Evolutionary conservation across 2,888 invertebrate genomes (phyloP), one percentile per base, ranked within the genome.

Genomic region (Mallateleia sp.): DNA sequence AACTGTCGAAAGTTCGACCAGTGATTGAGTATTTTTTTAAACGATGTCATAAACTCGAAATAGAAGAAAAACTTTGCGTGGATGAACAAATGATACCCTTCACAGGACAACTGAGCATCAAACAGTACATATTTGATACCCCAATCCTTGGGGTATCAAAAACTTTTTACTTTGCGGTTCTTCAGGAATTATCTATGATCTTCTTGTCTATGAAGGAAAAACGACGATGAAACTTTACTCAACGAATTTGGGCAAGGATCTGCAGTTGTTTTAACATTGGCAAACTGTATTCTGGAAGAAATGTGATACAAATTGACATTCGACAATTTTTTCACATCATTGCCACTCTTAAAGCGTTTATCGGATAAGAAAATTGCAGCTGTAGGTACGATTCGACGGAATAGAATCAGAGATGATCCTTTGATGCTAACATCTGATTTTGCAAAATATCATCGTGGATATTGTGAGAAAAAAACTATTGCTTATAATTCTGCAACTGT

Each of bases 41-140:
- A 20, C 1, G 32, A 20, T 66, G 50, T n/a, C 45, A 66, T 20
- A 18, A 32, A 28, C 32, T 66, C 14, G 47, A 45, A n/a, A 22
- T 45, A 66, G 66, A 66, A 50, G 66, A 66, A 20, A 14, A n/a
- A 14, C 18, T 66, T 25, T 45, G 20, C 9, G 32, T 66, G 25
- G 66, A 50, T 66, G 93, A 94, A 80, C 92, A 92, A 88, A 92
- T 92, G 78, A 89, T 93, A 1, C 92, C 92, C 4, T 93, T 58
- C 24, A 64, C 86, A 79, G 92, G 93, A 20, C 62, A 89, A 11
- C 66, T 91, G 20, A 83, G 60, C 69, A 69, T 91, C 18, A 92
- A 92, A 66, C 92, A 93, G 75, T 92, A 92, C 67, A 89, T 91
- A 15, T 88, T 90, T 79, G 88, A 87, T 8, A 93, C 72, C 92